A percentile compares a stretch with the other conserved stretches of the same genome.
These are phyloP conservation scores for Tupiocoris notatus DNA, from an alignment of 2,888 invertebrate genomes.

Conservation along the genomic window DNA sequence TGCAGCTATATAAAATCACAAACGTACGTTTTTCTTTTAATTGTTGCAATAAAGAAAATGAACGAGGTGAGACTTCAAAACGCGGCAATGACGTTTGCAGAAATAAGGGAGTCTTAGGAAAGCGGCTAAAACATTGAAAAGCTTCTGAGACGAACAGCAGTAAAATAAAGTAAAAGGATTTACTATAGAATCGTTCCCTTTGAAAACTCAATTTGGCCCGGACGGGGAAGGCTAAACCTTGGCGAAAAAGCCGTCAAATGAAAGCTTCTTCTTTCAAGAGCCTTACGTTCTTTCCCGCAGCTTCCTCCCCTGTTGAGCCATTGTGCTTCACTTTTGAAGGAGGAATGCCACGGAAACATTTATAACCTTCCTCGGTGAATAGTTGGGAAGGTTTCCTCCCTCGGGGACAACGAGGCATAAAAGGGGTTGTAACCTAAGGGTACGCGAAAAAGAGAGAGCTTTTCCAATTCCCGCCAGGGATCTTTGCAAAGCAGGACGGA, in stretches of 20 bases:
- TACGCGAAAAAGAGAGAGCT: background rate
- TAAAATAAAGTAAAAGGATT: slow-evolving; percentile 39
- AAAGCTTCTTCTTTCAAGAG: slow-evolving; percentile 39
- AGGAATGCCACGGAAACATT: slow-evolving; percentile 37
- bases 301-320: background rate
- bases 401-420: slow-evolving; percentile 31
- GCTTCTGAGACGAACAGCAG: slow-evolving; percentile 36
- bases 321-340: slow-evolving; percentile 38
- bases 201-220: slow-evolving; percentile 33
- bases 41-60: slow-evolving; percentile 1
- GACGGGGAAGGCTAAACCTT: slow-evolving; percentile 25
- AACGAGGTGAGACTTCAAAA: background rate
- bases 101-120: background rate
- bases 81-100: background rate
- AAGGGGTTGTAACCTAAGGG: slow-evolving; percentile 32
- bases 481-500: background rate
- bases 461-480: background rate
- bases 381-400: slow-evolving; percentile 27
- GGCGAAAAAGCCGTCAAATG: slow-evolving; percentile 39
- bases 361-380: slow-evolving; percentile 38
- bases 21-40: background rate
- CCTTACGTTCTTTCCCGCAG: slow-evolving; percentile 17
- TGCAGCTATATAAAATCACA: too few species aligned
- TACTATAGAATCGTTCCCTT: slow-evolving; percentile 30
- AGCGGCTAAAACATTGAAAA: slow-evolving; percentile 35